Conservation (phyloP, 1,140 invertebrate genomes). For the Saccostrea cuccullata region DNA sequence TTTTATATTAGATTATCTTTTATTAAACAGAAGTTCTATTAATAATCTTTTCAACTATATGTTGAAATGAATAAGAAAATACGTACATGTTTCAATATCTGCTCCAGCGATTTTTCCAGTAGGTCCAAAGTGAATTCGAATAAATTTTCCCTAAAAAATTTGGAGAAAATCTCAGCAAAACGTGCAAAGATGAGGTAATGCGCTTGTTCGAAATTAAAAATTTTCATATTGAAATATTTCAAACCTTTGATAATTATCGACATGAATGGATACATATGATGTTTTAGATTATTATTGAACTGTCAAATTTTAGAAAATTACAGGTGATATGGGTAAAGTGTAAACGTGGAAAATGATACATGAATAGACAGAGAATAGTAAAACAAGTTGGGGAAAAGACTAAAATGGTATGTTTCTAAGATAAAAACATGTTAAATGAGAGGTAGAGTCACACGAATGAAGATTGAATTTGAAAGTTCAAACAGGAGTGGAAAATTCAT, state of each 20-base stretch:
- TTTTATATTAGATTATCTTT: neutral
- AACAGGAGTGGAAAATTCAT: neutral
- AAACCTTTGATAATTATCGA: too few species aligned
- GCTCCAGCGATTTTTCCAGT: slow-evolving; percentile 99
- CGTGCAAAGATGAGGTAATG: neutral
- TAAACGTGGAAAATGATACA: neutral
- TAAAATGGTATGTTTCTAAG: neutral
- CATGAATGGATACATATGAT: too few species aligned
- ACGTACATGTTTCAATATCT: slow-evolving; percentile 99
- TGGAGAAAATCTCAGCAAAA: slow-evolving; percentile 1
- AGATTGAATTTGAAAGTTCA: slow-evolving; percentile 13
- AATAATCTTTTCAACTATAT: neutral
- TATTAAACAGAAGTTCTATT: neutral
- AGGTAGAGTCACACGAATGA: neutral
- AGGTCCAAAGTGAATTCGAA: slow-evolving; percentile 99
- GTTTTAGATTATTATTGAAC: too few species aligned
- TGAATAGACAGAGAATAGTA: neutral
- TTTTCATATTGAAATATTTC: neutral
- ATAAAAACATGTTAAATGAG: slow-evolving; percentile 29
- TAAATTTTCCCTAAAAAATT: slow-evolving; percentile 89
- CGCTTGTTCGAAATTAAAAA: neutral
- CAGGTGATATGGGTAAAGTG: neutral
- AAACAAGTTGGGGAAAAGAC: neutral
- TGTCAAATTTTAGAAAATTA: neutral
- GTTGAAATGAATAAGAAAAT: neutral